Conservation (phyloP, 2,797 vertebrate genomes). For the Clarias fuscus region DNA sequence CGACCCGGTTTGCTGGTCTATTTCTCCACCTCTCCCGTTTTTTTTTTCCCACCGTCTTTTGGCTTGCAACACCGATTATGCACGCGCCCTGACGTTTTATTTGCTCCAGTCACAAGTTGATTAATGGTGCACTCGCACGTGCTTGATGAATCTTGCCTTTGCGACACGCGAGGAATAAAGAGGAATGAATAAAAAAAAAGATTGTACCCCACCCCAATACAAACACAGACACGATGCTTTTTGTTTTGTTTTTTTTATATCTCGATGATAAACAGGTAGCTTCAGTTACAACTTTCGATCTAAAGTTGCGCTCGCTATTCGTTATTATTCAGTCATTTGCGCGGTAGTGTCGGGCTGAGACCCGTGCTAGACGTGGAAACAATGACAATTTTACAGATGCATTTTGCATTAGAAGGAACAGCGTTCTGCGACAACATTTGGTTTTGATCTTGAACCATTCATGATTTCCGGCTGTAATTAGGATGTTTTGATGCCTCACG, state of each 20-base stretch:
- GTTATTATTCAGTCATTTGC: neutral
- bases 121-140: slow-evolving; percentile 2
- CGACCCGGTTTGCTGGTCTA: neutral
- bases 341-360: neutral
- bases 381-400: no score
- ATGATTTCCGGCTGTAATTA: neutral
- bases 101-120: neutral
- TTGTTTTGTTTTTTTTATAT: no score
- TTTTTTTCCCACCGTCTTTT: neutral
- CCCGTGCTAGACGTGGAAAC: neutral
- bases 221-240: neutral
- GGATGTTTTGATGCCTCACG: neutral
- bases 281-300: neutral
- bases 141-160: slow-evolving; percentile 1
- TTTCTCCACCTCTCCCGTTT: neutral
- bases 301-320: neutral
- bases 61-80: neutral
- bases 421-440: no score
- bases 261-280: no score
- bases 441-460: neutral
- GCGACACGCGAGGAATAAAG: neutral
- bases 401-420: no score
- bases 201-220: no score
- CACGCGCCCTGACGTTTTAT: neutral
- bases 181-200: neutral